Percentiles rank a stretch among this genome's conserved stretches.
phyloP scores from a whole-genome alignment of 2,888 invertebrate genomes.

The Oligia fasciuncula region DNA sequence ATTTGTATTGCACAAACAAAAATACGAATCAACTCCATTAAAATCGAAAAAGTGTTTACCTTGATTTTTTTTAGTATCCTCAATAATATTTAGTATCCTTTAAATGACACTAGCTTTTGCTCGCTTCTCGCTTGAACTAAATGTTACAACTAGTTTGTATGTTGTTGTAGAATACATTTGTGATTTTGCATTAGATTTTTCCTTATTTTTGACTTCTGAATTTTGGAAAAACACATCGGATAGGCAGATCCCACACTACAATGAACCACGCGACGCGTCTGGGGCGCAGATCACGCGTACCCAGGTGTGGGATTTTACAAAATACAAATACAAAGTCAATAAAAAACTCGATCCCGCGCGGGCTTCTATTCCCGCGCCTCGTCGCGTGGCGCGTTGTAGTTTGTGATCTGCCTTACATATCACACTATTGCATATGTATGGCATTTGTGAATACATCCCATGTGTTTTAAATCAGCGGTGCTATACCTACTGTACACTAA shows the following conservation, averaged over 20 bases:
- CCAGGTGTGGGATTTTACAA: not conserved
- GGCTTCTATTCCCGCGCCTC: not conserved
- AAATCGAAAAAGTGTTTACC: constrained; percentile 46
- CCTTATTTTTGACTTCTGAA: not conserved
- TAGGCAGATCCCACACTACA: not conserved
- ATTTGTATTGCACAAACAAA: constrained; percentile 13
- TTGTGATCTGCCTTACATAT: not conserved
- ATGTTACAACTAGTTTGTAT: constrained; percentile 17
- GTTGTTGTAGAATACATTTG: not conserved
- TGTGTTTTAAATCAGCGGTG: not conserved
- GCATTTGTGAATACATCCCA: not conserved
- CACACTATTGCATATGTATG: not conserved
- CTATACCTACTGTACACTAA: not conserved
- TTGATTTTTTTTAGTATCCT: constrained; percentile 48
- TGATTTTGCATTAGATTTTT: not conserved
- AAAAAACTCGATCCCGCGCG: not conserved
- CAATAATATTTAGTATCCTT: constrained; percentile 31
- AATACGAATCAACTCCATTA: constrained; percentile 27
- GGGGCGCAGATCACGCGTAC: not conserved
- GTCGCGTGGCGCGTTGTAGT: not conserved
- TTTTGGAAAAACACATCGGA: not conserved
- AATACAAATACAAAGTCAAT: too few species aligned
- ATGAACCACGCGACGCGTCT: not conserved
- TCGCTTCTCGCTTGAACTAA: not conserved
- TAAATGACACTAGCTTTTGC: constrained; percentile 26